Evolutionary conservation across 2,888 invertebrate species (phyloP), one percentile per base, ranked within the genome.

Genomic region (Ophion ventricosus): DNA sequence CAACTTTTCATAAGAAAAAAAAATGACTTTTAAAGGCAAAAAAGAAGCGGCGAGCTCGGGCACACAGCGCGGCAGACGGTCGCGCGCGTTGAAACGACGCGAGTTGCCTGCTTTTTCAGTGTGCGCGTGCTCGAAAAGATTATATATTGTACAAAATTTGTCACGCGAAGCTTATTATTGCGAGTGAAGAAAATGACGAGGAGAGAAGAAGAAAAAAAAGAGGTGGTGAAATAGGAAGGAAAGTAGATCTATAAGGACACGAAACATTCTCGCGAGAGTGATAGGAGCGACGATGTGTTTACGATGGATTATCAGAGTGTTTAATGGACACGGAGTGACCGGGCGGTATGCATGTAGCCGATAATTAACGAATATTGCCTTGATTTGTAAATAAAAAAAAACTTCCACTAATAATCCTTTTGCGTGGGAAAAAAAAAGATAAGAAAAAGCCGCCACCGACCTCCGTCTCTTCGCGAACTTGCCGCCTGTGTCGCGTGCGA

Each of bases 351-450:
- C 85, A 89, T 88, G 89, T 89, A 88, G 88, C 90, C 86, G 67
- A 88, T 88, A 87, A 91, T 90, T 90, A 90, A 90, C 89, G 87
- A 83, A 91, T 88, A 92, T 91, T 92, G 93, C 93, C 93, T 93
- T 93, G 91, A 93, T 92, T 92, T 93, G 93, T 93, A 93, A 93
- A 93, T 93, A 93, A 92, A 90, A 88, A 80, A 87, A 90, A 63
- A 92, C 91, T 92, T 92, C 91, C 91, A 90, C 88, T 90, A 89
- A 90, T 87, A 83, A 84, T 80, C 82, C 77, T 82, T 85, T 59
- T 74, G 63, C 49, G 80, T 72, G 80, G 80, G 43, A 23, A 66
- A n/a, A 35, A 64, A 61, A 63, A 56, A 77, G 40, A 70, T 25
- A 40, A 40, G 73, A 57, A 64, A 56, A 25, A 23, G 56, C 26